Conservation (phyloP, 2,113 vertebrate species). For the Neogobius melanostomus region DNA sequence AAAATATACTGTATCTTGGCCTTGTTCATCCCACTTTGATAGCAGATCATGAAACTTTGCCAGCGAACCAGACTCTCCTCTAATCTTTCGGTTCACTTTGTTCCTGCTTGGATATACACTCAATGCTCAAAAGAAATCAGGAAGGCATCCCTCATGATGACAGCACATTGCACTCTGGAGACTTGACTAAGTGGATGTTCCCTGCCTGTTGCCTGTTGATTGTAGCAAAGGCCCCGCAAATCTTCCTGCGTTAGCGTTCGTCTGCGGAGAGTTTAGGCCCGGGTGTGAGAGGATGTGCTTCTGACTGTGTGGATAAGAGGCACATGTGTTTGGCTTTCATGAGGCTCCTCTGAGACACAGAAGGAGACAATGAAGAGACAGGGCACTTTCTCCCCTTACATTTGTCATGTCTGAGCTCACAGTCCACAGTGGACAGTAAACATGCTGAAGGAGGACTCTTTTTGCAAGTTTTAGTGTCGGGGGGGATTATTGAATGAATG, state of each 20-base stretch:
- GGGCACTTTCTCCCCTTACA: neutral
- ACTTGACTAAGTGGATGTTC: slow-evolving; percentile 60
- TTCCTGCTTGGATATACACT: slow-evolving; percentile 55
- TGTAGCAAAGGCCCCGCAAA: slow-evolving; percentile 56
- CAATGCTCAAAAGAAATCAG: slow-evolving; percentile 69
- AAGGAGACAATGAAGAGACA: slow-evolving; percentile 12
- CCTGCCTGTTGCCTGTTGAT: slow-evolving; percentile 47
- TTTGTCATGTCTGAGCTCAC: neutral
- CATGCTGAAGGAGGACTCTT: neutral
- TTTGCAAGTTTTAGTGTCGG: too few relatives aligned
- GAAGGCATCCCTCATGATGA: slow-evolving; percentile 60
- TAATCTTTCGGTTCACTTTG: slow-evolving; percentile 36
- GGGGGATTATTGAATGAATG: too few relatives aligned
- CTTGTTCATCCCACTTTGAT: slow-evolving; percentile 4
- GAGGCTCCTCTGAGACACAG: slow-evolving; percentile 10
- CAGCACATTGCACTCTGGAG: slow-evolving; percentile 58
- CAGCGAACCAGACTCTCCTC: slow-evolving; percentile 36
- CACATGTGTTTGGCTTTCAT: slow-evolving; percentile 28
- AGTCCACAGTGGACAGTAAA: neutral
- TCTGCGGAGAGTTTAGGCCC: slow-evolving; percentile 36
- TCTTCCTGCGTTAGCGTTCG: slow-evolving; percentile 54
- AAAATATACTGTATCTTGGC: neutral
- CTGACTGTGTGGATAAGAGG: slow-evolving; percentile 23
- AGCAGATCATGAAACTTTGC: slow-evolving; percentile 30
- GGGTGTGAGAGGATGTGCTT: slow-evolving; percentile 25